These are phyloP conservation scores for Eurytoma adleriae DNA, from an alignment of 2,888 invertebrate species.

Conservation along the genomic window DNA sequence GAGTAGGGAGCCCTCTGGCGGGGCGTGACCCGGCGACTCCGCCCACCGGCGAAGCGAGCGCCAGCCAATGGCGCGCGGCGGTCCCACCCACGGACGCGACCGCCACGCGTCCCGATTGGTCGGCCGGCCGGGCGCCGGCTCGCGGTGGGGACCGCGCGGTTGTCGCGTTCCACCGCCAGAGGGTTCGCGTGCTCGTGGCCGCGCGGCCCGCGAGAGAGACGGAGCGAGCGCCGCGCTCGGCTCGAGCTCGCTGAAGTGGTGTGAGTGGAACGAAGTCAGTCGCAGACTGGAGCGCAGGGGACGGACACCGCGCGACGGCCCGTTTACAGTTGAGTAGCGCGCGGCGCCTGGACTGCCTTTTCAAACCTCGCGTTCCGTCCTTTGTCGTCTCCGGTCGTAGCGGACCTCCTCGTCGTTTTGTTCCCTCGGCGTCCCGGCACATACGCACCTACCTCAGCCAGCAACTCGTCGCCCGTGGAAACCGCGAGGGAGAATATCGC, in stretches of 20 bases:
- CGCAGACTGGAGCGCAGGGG: slow-evolving; percentile 76
- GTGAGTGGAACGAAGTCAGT: slow-evolving; percentile 75
- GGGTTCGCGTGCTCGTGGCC: slow-evolving; percentile 61
- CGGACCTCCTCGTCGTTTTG: not conserved
- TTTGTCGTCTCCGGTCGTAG: slow-evolving; percentile 1
- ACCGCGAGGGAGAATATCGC: not conserved
- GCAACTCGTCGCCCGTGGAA: not conserved
- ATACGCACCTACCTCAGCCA: no score
- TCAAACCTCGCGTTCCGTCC: slow-evolving; percentile 25
- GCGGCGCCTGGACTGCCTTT: slow-evolving; percentile 25
- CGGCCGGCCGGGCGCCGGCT: slow-evolving; percentile 22
- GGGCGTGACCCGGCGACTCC: not conserved
- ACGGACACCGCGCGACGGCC: slow-evolving; percentile 64
- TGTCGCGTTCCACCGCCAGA: slow-evolving; percentile 75
- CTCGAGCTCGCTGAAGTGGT: slow-evolving; percentile 72
- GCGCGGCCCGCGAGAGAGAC: slow-evolving; percentile 77
- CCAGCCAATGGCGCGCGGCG: slow-evolving; percentile 13
- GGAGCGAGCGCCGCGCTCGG: slow-evolving; percentile 51
- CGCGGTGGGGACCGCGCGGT: slow-evolving; percentile 59
- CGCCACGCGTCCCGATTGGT: slow-evolving; percentile 28
- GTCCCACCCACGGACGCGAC: slow-evolving; percentile 40
- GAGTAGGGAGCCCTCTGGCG: not conserved
- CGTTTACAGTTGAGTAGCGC: slow-evolving; percentile 6
- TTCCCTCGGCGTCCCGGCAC: no score
- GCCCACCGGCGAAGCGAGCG: not conserved